Evolutionary conservation across 2,888 invertebrate genomes (phyloP).

Genomic region (Steinernema scapterisci): DNA sequence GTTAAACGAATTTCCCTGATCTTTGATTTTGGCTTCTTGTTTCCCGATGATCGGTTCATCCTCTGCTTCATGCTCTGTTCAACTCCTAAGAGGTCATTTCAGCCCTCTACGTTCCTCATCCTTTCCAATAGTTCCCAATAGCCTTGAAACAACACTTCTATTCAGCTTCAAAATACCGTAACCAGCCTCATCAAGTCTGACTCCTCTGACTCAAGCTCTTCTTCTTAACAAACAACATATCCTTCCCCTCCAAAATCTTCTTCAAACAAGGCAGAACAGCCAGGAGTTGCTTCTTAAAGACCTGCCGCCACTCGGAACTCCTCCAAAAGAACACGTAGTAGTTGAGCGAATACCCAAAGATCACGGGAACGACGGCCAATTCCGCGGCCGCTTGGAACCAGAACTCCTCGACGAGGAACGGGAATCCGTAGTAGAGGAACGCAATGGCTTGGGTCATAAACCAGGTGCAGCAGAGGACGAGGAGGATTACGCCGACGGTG

Average conservation of each 20-base stretch:
- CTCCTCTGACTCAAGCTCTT: no score
- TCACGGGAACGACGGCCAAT: neutral
- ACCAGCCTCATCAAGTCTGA: no score
- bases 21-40: no score
- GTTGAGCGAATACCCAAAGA: constrained; percentile 9
- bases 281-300: neutral
- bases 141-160: no score
- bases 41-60: no score
- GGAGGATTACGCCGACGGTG: neutral
- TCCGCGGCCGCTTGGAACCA: neutral
- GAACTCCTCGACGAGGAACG: neutral
- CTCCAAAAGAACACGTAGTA: constrained; percentile 10
- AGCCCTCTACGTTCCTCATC: no score
- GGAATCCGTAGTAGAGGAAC: neutral
- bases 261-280: neutral
- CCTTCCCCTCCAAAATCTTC: neutral
- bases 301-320: neutral
- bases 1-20: no score
- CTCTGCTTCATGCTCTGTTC: no score
- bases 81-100: no score
- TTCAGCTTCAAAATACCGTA: no score
- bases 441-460: constrained; percentile 7
- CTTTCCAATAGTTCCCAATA: no score
- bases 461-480: neutral
- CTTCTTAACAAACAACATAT: neutral